Evolutionary conservation across 2,113 vertebrate genomes (phyloP).

Genomic region (Rhineura floridana): DNA sequence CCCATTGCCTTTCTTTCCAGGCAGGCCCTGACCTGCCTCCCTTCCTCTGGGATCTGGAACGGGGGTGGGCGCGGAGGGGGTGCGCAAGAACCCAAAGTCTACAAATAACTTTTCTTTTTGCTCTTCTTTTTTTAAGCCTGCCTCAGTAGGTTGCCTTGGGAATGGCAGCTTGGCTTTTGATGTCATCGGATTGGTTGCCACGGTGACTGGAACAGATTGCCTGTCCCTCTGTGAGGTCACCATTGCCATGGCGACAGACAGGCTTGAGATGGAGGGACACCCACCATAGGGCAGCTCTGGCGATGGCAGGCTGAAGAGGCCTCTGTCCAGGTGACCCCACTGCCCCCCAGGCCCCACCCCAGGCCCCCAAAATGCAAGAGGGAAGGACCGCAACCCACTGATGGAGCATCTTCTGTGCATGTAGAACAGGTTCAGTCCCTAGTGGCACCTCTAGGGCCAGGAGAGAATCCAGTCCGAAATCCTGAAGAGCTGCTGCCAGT

Average conservation of each 20-base stretch:
- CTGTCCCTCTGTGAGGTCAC: slow-evolving; percentile 62
- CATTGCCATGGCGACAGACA: slow-evolving; percentile 54
- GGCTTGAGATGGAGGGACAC: slow-evolving; percentile 9
- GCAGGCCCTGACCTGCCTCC: neutral
- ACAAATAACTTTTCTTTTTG: neutral
- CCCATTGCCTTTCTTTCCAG: neutral
- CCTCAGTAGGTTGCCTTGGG: slow-evolving; percentile 70
- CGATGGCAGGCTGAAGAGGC: neutral
- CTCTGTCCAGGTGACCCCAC: too few species aligned
- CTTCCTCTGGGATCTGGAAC: neutral
- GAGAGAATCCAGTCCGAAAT: too few species aligned
- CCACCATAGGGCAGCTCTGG: neutral
- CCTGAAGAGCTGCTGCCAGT: too few species aligned
- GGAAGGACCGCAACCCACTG: too few species aligned
- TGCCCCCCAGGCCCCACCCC: too few species aligned
- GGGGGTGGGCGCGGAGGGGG: too few species aligned
- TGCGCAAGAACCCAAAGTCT: slow-evolving; percentile 18
- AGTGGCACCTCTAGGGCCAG: too few species aligned
- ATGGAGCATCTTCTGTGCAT: too few species aligned
- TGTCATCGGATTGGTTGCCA: slow-evolving; percentile 71
- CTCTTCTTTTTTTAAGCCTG: neutral
- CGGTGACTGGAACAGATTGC: slow-evolving; percentile 61
- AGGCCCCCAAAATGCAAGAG: too few species aligned
- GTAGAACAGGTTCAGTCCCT: too few species aligned
- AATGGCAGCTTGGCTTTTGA: slow-evolving; percentile 69